These are phyloP conservation scores for Sphaerophoria taeniata DNA, from an alignment of 2,888 invertebrate species.

Conservation along the genomic window DNA sequence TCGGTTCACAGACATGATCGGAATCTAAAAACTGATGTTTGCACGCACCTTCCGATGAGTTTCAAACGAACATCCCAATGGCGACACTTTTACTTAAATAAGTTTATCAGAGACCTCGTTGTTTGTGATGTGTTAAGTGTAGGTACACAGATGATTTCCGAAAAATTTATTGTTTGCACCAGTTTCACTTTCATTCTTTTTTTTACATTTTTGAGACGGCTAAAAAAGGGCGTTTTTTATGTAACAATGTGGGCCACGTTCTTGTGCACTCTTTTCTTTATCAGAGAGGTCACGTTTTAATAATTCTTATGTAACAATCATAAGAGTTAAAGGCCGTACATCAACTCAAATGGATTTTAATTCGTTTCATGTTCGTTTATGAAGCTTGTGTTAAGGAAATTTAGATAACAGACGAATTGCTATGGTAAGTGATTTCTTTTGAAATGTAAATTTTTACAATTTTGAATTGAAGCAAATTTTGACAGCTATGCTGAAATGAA, in stretches of 20 bases:
- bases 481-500: too few species aligned
- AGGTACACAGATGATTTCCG: background rate
- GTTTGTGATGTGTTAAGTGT: background rate
- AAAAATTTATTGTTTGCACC: background rate
- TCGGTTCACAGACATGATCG: background rate
- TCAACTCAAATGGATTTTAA: too few species aligned
- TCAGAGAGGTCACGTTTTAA: too few species aligned
- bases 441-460: background rate
- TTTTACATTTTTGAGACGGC: background rate
- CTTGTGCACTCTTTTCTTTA: too few species aligned
- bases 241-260: background rate
- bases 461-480: too few species aligned
- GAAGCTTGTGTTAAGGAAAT: too few species aligned
- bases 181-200: slow-evolving; percentile 23
- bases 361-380: too few species aligned
- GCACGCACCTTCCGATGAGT: slow-evolving; percentile 13
- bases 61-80: background rate
- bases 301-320: too few species aligned
- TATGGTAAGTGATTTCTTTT: background rate
- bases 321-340: too few species aligned
- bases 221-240: slow-evolving; percentile 2
- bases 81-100: slow-evolving; percentile 29
- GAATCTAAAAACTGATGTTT: slow-evolving; percentile 3
- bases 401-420: background rate
- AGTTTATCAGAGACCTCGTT: slow-evolving; percentile 25